phyloP scores from a whole-genome alignment of 2,888 invertebrate genomes.

The Caenorhabditis doughertyi region DNA sequence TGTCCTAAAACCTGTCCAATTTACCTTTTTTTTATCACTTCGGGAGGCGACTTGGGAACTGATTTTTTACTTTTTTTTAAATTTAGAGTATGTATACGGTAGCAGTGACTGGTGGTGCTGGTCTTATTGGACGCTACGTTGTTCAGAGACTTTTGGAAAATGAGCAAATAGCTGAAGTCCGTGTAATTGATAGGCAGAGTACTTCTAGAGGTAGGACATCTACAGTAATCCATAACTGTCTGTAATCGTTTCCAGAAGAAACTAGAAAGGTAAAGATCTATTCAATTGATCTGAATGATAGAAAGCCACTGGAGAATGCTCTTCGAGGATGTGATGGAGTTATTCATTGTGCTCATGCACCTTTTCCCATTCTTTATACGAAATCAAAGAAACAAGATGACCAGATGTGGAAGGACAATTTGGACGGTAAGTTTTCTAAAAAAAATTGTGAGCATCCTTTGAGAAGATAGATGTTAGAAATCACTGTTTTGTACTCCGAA shows the following conservation, averaged over 20 bases:
- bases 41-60: not conserved
- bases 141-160: conserved; percentile 74
- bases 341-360: conserved; percentile 66
- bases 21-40: conserved; percentile 55
- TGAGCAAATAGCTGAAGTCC: conserved; percentile 73
- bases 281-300: conserved; percentile 69
- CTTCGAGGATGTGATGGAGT: conserved; percentile 73
- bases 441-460: not conserved
- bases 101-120: conserved; percentile 79
- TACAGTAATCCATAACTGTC: not conserved
- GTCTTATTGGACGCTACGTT: conserved; percentile 77
- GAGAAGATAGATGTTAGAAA: no score
- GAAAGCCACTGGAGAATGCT: conserved; percentile 62
- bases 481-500: no score
- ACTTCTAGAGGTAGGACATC: conserved; percentile 24
- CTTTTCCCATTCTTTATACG: conserved; percentile 65
- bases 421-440: conserved; percentile 54
- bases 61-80: conserved; percentile 21
- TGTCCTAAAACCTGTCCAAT: conserved; percentile 50
- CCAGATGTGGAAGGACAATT: conserved; percentile 71
- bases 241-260: conserved; percentile 22
- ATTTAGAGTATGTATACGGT: conserved; percentile 67
- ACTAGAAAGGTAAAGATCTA: conserved; percentile 48
- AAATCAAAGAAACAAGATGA: conserved; percentile 54
- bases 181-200: conserved; percentile 73